These are phyloP conservation scores for Excalfactoria chinensis DNA, from an alignment of 2,113 vertebrate genomes.

Conservation along the genomic window DNA sequence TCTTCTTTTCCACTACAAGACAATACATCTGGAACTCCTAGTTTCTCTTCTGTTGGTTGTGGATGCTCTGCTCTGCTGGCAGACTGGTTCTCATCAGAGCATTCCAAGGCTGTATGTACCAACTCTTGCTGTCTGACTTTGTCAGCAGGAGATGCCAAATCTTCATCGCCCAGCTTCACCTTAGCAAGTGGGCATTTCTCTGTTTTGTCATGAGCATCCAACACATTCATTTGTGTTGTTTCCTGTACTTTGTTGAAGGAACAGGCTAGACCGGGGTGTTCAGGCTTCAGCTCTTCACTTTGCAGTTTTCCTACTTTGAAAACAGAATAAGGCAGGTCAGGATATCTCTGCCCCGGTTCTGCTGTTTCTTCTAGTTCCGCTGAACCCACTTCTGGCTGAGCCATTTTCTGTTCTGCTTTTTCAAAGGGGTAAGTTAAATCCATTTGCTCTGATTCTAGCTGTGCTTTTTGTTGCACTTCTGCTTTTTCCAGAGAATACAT, in stretches of 20 bases:
- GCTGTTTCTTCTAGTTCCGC: not conserved
- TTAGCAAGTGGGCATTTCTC: not conserved
- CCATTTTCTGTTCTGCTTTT: not conserved
- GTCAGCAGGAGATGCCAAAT: accelerated
- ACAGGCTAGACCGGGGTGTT: not conserved
- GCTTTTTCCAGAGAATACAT: not conserved
- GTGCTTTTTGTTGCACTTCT: not conserved
- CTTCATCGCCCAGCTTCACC: not conserved
- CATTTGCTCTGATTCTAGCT: not conserved
- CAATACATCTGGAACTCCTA: not conserved
- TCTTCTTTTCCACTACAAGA: not conserved
- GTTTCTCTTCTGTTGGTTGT: not conserved
- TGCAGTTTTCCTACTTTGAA: not conserved
- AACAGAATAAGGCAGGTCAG: not conserved
- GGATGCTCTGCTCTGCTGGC: not conserved
- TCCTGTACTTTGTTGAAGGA: not conserved
- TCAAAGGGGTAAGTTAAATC: not conserved
- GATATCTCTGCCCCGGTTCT: not conserved
- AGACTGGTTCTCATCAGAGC: not conserved
- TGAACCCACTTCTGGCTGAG: not conserved
- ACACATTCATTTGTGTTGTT: accelerated
- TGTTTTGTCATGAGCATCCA: not conserved
- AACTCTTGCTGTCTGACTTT: not conserved
- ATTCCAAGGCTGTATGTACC: not conserved
- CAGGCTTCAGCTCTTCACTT: not conserved